Base-by-base conservation (phyloP, 2,888 invertebrate species). In the Spodoptera picta region DNA sequence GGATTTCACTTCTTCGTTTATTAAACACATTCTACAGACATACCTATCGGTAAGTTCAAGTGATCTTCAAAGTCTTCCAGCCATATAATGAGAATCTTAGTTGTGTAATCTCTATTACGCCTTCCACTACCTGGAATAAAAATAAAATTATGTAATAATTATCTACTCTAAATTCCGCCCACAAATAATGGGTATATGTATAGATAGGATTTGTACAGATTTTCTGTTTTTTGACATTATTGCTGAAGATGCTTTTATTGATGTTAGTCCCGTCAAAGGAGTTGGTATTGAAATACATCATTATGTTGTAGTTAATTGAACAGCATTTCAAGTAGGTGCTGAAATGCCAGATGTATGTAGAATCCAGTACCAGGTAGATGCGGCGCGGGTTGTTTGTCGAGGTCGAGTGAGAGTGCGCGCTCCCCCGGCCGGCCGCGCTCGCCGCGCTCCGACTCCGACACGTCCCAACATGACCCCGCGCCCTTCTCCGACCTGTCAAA, bases 1-100 rank as follows among this genome's bases (percentile, higher is more conserved):
- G 27, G 2, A 27, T 4, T 4, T 27, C 3, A 27, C 27, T 27
- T 27, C 27, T 4, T 27, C 31, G 7, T 36, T 6, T 36, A 6
- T 36, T 7, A 7, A 19, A 12, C 9, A 36, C 9, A 36, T 6
- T 9, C 9, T 24, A 1, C 4, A 23, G 4, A 84, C 95, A 89
- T 88, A 98, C 98, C 97, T 60, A 98, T 96, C 5, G 99, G 99
- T 86, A 99, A 96, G 89, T 97, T 97, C 23, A 97, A 95, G 89
- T 97, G 96, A 92, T 99, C 99, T 87, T 99, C 99, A 79, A 97
- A 97, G 85, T 98, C 98, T 89, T 99, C 99, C 61, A 99, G 90
- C 99, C 99, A 99, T 45, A 99, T 97, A 3, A 99, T 96, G 88
- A 99, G 96, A 66, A 98, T 97, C 90, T 98, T 98, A 0, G 97